Base-by-base conservation (phyloP, 2,888 invertebrate genomes). In the Macrosiphum euphorbiae region DNA sequence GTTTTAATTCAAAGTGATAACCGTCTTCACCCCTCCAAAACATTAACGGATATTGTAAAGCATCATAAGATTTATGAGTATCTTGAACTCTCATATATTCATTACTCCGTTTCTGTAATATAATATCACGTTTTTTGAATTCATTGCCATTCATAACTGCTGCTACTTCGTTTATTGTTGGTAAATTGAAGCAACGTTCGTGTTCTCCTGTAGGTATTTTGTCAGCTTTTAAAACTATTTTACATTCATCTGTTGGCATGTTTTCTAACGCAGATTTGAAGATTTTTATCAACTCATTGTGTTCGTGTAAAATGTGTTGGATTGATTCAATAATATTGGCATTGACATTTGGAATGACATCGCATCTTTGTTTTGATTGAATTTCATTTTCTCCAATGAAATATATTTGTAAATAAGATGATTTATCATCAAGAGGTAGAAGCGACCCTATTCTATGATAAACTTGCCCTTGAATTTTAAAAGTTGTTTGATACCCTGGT, bases 1-100 rank as follows among this genome's bases (percentile, higher is more conserved):
- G 67, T 67, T 67, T 67, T 7, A 13, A n/a, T 67, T 67, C 67
- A 50, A 67, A n/a, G n/a, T 67, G 67, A 67, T 67, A 67, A 13
- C 67, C 67, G n/a, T 67, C 67, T 67, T n/a, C n/a, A 13, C n/a
- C n/a, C 13, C 13, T 8, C n/a, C 67, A 67, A n/a, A n/a, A n/a
- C n/a, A n/a, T n/a, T n/a, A n/a, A n/a, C n/a, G n/a, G n/a, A n/a
- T n/a, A n/a, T n/a, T n/a, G n/a, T n/a, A n/a, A n/a, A n/a, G n/a
- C n/a, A n/a, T 28, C 94, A 67, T 67, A 67, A 67, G 67, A 67
- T 67, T 67, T n/a, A 67, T 67, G 67, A 13, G n/a, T 10, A 13
- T 67, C 67, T 67, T 67, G 67, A n/a, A 67, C n/a, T 67, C n/a
- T 67, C n/a, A 67, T 13, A 67, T 67, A 67, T 67, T 67, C 67